Percentiles rank a stretch among this genome's conserved stretches.
Evolutionary conservation across 2,113 vertebrate species (phyloP).

Genomic region (Neotragus pygmaeus): DNA sequence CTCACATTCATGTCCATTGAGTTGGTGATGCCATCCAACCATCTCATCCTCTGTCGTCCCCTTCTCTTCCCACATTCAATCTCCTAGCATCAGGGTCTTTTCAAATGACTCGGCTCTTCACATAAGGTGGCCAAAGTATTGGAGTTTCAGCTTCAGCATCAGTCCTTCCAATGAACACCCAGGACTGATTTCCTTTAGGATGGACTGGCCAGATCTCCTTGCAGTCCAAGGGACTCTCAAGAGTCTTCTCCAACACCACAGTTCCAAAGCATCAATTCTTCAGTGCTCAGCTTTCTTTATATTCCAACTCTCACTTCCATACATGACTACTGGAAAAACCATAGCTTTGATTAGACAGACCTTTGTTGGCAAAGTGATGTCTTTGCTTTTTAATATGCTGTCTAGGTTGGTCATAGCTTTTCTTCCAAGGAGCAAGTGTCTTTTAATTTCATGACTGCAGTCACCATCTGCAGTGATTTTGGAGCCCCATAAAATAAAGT

Average conservation of each 20-base stretch:
- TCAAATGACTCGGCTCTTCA: neutral
- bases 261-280: neutral
- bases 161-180: neutral
- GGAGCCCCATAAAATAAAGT: rapidly evolving
- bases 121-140: neutral
- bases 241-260: neutral
- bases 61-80: neutral
- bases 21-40: neutral
- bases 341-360: neutral
- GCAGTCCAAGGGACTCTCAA: neutral
- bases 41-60: neutral
- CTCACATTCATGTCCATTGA: neutral
- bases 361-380: neutral
- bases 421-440: neutral
- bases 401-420: neutral
- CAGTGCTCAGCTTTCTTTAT: neutral
- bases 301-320: neutral
- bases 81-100: neutral
- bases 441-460: neutral
- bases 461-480: neutral
- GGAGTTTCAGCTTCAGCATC: neutral
- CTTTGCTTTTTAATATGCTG: neutral
- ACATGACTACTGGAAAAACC: neutral
- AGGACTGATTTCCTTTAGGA: neutral
- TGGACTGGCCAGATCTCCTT: neutral